Evolutionary conservation across 2,797 vertebrate genomes (phyloP).

Genomic region (Spinibarbus caldwelli): DNA sequence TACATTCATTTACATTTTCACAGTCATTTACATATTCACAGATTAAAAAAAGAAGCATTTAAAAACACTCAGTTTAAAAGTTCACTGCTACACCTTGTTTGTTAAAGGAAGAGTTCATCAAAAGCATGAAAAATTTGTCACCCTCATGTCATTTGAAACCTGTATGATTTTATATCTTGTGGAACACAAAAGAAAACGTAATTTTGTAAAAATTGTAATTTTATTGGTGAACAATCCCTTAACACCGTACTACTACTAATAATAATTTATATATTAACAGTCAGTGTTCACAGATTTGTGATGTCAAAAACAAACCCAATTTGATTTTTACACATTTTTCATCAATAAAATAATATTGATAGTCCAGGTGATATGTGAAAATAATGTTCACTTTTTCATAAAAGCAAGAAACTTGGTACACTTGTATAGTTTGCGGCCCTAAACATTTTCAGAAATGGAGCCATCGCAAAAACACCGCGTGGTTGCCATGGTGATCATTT

Average conservation of each 20-base stretch:
- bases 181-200: not conserved
- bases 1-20: constrained; percentile 1
- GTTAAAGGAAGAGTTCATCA: not conserved
- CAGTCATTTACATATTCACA: constrained; percentile 2
- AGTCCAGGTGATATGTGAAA: too few species aligned
- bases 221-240: not conserved
- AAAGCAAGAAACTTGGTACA: too few species aligned
- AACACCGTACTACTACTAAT: not conserved
- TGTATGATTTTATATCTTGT: not conserved
- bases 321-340: not conserved
- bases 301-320: not conserved
- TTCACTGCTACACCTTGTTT: constrained; percentile 3
- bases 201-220: not conserved
- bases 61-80: constrained; percentile 25
- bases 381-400: too few species aligned
- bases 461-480: too few species aligned
- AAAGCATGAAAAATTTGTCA: not conserved
- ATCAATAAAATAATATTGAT: not conserved
- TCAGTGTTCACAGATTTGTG: not conserved
- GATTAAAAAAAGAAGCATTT: not conserved
- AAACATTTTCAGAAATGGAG: too few species aligned
- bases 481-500: too few species aligned
- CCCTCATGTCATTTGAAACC: not conserved
- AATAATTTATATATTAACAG: not conserved
- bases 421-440: too few species aligned